A percentile compares a stretch with the other conserved stretches of the same genome.
phyloP scores from a whole-genome alignment of 2,888 invertebrate genomes.

The Ditylenchus weischeri region DNA sequence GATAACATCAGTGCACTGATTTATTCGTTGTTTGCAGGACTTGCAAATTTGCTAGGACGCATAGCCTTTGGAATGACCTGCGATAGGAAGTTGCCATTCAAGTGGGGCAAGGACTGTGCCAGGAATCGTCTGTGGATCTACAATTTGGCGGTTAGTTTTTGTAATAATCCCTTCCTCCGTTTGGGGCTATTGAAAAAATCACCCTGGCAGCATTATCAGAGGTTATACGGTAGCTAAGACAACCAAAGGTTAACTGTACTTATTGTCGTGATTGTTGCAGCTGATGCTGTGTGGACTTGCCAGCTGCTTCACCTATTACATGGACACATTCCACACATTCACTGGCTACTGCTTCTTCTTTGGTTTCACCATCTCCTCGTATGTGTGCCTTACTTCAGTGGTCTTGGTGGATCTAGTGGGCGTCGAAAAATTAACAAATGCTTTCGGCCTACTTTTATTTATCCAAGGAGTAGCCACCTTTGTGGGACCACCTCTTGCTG shows the following conservation, averaged over 20 bases:
- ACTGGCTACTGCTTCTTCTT: constrained; percentile 71
- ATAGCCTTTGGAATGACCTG: constrained; percentile 76
- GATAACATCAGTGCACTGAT: neutral
- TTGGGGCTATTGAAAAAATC: too few species aligned
- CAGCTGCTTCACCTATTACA: constrained; percentile 78
- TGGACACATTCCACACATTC: constrained; percentile 72
- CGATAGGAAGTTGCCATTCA: constrained; percentile 64
- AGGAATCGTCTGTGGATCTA: constrained; percentile 86
- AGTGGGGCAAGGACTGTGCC: constrained; percentile 68
- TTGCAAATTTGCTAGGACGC: constrained; percentile 83
- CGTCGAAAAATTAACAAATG: constrained; percentile 89
- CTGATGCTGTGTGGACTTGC: constrained; percentile 82
- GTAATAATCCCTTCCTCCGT: too few species aligned
- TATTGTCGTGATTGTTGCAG: too few species aligned
- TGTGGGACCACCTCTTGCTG: constrained; percentile 75
- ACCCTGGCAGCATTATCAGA: too few species aligned
- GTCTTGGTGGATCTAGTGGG: constrained; percentile 93
- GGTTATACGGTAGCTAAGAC: too few species aligned
- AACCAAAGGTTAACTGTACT: too few species aligned
- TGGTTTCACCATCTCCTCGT: constrained; percentile 61
- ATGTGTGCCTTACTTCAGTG: constrained; percentile 94
- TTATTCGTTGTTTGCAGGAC: constrained; percentile 63
- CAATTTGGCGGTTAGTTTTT: constrained; percentile 68
- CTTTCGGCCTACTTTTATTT: constrained; percentile 89
- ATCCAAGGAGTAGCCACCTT: constrained; percentile 91